A percentile compares a stretch with the other conserved stretches of the same genome.
phyloP scores from a whole-genome alignment of 2,888 invertebrate genomes.

The Lysandra coridon region DNA sequence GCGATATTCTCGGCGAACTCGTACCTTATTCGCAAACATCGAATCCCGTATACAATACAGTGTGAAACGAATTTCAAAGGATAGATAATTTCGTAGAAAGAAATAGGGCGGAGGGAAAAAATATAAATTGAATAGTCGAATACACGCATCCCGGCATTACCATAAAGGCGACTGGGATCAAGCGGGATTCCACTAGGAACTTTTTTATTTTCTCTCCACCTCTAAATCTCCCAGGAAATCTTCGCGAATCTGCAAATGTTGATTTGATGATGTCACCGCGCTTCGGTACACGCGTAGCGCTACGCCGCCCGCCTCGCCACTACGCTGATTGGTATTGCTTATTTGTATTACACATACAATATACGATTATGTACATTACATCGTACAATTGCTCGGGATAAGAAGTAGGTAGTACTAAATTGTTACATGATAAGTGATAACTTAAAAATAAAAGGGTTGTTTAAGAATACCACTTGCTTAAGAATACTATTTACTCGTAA shows the following conservation, averaged over 20 bases:
- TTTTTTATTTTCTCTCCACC: slow-evolving; percentile 81
- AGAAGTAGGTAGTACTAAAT: not conserved
- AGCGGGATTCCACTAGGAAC: slow-evolving; percentile 79
- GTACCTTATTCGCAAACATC: slow-evolving; percentile 79
- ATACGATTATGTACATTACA: not conserved
- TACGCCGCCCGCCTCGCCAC: slow-evolving; percentile 18
- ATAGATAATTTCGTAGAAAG: slow-evolving; percentile 79
- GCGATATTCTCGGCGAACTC: slow-evolving; percentile 74
- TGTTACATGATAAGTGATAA: not conserved
- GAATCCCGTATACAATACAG: slow-evolving; percentile 77
- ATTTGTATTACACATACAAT: not conserved
- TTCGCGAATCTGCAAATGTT: slow-evolving; percentile 81
- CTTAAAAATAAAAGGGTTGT: no score
- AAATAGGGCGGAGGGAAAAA: slow-evolving; percentile 78
- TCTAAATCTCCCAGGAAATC: slow-evolving; percentile 79
- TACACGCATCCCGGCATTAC: slow-evolving; percentile 80
- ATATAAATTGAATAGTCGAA: slow-evolving; percentile 81
- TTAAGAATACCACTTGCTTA: no score
- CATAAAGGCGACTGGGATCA: slow-evolving; percentile 80
- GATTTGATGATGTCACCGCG: slow-evolving; percentile 75
- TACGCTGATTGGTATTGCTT: slow-evolving; percentile 4
- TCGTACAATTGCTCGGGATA: not conserved
- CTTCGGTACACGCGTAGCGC: slow-evolving; percentile 36
- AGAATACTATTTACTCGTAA: not conserved
- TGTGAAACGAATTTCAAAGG: slow-evolving; percentile 80